Conservation (phyloP, 2,797 vertebrate genomes). For the Leptatherina wallacei region DNA sequence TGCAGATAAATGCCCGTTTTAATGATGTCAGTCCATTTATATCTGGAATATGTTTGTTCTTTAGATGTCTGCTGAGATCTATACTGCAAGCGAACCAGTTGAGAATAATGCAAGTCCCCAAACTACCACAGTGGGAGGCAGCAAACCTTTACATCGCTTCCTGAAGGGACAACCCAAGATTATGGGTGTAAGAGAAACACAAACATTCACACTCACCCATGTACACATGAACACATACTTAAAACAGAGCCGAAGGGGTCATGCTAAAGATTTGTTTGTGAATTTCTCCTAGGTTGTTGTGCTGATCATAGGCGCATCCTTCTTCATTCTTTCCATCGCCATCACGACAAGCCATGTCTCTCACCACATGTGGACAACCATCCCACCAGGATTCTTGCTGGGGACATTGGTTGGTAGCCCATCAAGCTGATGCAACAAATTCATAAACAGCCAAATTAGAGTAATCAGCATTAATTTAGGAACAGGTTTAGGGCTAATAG, state of each 20-base stretch:
- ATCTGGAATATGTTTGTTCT: conserved; percentile 11
- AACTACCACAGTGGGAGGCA: conserved; percentile 53
- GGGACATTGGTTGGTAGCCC: conserved; percentile 69
- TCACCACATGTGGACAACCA: fast-evolving
- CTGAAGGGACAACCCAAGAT: conserved; percentile 76
- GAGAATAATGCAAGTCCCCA: conserved; percentile 35
- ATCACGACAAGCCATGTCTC: fast-evolving
- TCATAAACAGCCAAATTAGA: not conserved
- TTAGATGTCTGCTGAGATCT: conserved; percentile 64
- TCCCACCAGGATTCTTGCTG: conserved; percentile 38
- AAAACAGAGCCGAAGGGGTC: not conserved
- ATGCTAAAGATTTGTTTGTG: not conserved
- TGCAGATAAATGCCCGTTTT: not conserved
- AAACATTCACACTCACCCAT: conserved; percentile 3
- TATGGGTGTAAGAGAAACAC: conserved; percentile 71
- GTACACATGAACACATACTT: not conserved
- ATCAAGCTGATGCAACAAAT: not conserved
- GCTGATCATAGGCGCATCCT: conserved; percentile 64
- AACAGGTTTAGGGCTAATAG: not conserved
- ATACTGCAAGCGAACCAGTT: not conserved
- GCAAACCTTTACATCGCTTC: conserved; percentile 82
- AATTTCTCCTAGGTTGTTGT: conserved; percentile 62
- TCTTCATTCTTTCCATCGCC: conserved; percentile 44
- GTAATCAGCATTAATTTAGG: not conserved
- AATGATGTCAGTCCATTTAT: not conserved